Conservation (phyloP, 1,140 invertebrate species). For the Helicoverpa zea region DNA sequence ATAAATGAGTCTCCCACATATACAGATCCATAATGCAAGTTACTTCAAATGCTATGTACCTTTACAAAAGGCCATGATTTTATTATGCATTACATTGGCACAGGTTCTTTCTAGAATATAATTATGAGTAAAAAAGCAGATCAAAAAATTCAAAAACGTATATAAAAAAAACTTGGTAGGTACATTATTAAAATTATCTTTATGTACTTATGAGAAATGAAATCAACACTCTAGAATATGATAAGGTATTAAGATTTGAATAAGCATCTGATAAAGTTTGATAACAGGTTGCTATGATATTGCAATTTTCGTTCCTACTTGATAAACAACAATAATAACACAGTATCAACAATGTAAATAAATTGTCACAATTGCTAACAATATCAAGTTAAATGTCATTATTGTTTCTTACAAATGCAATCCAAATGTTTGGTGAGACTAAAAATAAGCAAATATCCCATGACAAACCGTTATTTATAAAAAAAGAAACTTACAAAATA, state of each 20-base stretch:
- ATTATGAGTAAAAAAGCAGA: conserved; percentile 23
- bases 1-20: conserved; percentile 11
- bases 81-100: conserved; percentile 52
- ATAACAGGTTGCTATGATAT: not conserved
- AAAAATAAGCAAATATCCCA: not conserved
- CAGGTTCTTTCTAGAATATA: conserved; percentile 9
- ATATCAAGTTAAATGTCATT: not conserved
- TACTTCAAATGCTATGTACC: not conserved
- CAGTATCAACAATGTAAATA: not conserved
- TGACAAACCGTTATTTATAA: not conserved
- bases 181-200: no score
- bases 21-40: conserved; percentile 20
- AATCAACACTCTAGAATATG: not conserved
- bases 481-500: not conserved
- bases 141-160: not conserved
- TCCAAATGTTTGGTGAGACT: not conserved
- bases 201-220: not conserved
- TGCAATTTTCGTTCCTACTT: not conserved
- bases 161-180: not conserved
- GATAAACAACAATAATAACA: not conserved
- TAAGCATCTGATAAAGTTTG: not conserved
- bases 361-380: not conserved
- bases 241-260: not conserved
- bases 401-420: not conserved
- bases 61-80: conserved; percentile 19